phyloP scores from a whole-genome alignment of 2,797 vertebrate genomes.

The Numenius phaeopus region DNA sequence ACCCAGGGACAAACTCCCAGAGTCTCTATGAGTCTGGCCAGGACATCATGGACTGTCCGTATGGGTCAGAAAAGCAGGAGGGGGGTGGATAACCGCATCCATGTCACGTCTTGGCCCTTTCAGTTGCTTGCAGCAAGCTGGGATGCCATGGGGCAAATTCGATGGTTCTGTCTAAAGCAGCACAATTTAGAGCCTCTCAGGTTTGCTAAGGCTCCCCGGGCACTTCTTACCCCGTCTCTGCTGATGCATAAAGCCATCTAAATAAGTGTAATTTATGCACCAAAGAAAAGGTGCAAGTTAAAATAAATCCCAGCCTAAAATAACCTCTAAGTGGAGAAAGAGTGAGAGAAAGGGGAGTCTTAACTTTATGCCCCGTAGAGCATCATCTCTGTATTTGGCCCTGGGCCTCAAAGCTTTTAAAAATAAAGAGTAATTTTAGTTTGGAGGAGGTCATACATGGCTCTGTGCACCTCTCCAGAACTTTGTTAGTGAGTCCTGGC shows the following conservation, averaged over 20 bases:
- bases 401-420: slow-evolving; percentile 28
- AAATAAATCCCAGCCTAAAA: slow-evolving; percentile 22
- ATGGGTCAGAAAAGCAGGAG: background rate
- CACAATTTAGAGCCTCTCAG: background rate
- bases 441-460: background rate
- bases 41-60: accelerated
- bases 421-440: background rate
- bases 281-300: slow-evolving; percentile 13
- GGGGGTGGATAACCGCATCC: background rate
- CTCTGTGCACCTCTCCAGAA: background rate
- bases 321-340: background rate
- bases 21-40: background rate
- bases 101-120: accelerated
- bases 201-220: background rate
- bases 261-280: slow-evolving; percentile 56
- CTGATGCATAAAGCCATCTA: slow-evolving; percentile 27
- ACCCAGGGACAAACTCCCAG: background rate
- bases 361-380: background rate
- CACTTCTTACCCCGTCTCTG: background rate
- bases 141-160: background rate
- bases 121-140: background rate
- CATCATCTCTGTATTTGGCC: background rate
- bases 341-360: background rate
- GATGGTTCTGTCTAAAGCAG: background rate
- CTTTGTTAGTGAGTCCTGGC: background rate